Conservation (phyloP, 2,113 vertebrate genomes). For the Condylura cristata region DNA sequence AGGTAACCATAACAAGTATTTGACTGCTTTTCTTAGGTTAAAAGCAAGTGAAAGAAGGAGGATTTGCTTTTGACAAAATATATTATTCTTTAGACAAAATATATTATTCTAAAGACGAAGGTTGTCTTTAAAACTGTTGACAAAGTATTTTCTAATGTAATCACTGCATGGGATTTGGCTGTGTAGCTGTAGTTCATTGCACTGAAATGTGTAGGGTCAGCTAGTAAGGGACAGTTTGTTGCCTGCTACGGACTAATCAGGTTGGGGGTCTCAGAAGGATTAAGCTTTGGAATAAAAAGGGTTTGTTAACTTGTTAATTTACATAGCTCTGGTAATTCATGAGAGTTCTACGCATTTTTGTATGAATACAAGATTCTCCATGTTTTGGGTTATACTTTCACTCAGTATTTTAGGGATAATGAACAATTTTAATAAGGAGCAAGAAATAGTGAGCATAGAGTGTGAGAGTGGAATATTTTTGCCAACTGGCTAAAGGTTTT, state of each 20-base stretch:
- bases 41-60: slow-evolving; percentile 57
- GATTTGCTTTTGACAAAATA: slow-evolving; percentile 60
- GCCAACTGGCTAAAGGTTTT: background rate
- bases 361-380: background rate
- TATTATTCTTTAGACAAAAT: too few relatives aligned
- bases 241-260: slow-evolving; percentile 62
- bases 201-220: slow-evolving; percentile 63
- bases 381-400: background rate
- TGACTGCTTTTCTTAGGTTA: slow-evolving; percentile 52
- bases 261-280: background rate
- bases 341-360: background rate
- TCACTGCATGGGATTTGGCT: slow-evolving; percentile 12
- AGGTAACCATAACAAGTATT: slow-evolving; percentile 54
- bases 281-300: slow-evolving; percentile 59
- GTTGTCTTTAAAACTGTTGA: slow-evolving; percentile 53
- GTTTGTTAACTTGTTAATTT: slow-evolving; percentile 40
- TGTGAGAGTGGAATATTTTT: background rate
- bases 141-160: slow-evolving; percentile 58
- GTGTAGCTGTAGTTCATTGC: slow-evolving; percentile 34
- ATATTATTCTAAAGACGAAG: slow-evolving; percentile 48
- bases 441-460: background rate
- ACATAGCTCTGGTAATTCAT: slow-evolving; percentile 45
- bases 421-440: background rate
- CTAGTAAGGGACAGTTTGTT: slow-evolving; percentile 61
- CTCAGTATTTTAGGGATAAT: background rate